Evolutionary conservation across 2,888 invertebrate genomes (phyloP).

Genomic region (Meliscaeva auricollis): DNA sequence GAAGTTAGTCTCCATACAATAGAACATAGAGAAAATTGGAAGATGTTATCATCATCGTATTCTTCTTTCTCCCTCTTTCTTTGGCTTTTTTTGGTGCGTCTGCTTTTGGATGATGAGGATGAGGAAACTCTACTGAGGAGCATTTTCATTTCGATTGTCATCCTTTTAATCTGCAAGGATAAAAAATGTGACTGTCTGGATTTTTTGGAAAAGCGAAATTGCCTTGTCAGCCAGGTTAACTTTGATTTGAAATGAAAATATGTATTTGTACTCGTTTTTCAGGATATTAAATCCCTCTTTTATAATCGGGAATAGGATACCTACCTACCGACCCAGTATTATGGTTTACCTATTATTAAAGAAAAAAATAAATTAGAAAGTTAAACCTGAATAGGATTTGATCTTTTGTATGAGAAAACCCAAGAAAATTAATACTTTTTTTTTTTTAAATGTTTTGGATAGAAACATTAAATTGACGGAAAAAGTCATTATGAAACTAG

Average conservation of each 20-base stretch:
- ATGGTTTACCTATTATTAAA: neutral
- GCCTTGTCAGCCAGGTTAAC: slow-evolving; percentile 66
- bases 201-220: slow-evolving; percentile 51
- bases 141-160: slow-evolving; percentile 69
- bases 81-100: slow-evolving; percentile 15
- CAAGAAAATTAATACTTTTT: too few relatives aligned
- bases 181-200: slow-evolving; percentile 59
- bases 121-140: slow-evolving; percentile 20
- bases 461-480: too few relatives aligned
- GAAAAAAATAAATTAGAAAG: neutral
- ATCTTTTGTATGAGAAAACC: too few relatives aligned
- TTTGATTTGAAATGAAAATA: slow-evolving; percentile 54
- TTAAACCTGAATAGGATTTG: too few relatives aligned
- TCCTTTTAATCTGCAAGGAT: slow-evolving; percentile 63
- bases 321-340: neutral
- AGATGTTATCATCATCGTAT: slow-evolving; percentile 58
- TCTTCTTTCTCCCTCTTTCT: neutral
- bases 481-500: too few relatives aligned
- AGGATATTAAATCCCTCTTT: slow-evolving; percentile 15
- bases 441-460: too few relatives aligned
- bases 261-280: too few relatives aligned
- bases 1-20: slow-evolving; percentile 57
- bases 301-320: neutral
- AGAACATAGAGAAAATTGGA: slow-evolving; percentile 63
- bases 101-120: neutral